Conservation (phyloP, 2,113 vertebrate species). For the Platycercus adscitus region DNA sequence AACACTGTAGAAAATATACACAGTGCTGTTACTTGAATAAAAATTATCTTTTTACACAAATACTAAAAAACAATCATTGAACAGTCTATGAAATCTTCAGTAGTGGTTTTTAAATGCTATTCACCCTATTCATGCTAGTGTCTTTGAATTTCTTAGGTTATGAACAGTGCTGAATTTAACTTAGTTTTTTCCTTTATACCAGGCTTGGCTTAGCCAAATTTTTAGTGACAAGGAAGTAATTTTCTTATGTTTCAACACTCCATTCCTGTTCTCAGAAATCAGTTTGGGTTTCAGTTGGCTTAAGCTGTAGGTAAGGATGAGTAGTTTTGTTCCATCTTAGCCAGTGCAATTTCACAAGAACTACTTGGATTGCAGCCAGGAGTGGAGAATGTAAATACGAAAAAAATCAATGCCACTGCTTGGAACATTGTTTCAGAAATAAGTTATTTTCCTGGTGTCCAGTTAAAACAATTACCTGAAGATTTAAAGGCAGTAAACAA, state of each 20-base stretch:
- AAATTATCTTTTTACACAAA: not conserved
- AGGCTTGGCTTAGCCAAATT: not conserved
- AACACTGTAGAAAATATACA: not conserved
- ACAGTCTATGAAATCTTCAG: not conserved
- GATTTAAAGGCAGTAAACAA: not conserved
- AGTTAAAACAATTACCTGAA: not conserved
- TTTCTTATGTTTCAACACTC: not conserved
- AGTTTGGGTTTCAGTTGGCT: not conserved
- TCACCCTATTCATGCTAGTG: not conserved
- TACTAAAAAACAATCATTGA: not conserved
- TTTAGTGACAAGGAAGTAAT: not conserved
- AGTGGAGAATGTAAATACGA: not conserved
- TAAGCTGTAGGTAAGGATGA: not conserved
- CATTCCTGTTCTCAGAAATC: not conserved
- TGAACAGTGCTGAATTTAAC: not conserved
- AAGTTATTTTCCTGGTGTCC: not conserved
- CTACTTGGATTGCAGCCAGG: not conserved
- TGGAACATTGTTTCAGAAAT: not conserved
- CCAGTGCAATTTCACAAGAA: slow-evolving; percentile 3
- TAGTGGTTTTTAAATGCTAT: not conserved
- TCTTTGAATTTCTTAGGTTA: not conserved
- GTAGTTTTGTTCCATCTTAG: not conserved
- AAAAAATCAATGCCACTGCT: not conserved
- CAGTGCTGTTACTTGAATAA: not conserved
- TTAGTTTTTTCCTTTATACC: not conserved